Conservation (phyloP, 1,140 invertebrate species). For the Littorina saxatilis region DNA sequence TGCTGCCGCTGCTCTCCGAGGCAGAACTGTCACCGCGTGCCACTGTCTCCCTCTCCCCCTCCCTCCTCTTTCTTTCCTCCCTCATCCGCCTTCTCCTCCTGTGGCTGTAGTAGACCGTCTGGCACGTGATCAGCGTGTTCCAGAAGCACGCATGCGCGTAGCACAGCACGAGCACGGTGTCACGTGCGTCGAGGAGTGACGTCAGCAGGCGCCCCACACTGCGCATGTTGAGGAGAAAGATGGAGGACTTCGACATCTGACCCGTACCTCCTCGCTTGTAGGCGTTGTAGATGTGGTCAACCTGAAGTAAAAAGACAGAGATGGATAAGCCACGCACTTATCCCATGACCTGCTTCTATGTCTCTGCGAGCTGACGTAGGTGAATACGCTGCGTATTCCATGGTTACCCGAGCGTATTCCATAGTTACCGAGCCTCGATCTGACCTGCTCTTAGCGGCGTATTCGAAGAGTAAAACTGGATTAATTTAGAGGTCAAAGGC, state of each 20-base stretch:
- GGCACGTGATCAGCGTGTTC: constrained; percentile 24
- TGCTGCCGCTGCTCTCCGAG: not conserved
- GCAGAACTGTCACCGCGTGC: not conserved
- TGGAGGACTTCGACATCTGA: not conserved
- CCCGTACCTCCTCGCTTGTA: constrained; percentile 9
- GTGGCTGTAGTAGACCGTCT: constrained; percentile 19
- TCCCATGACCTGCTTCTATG: not conserved
- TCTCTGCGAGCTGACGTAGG: not conserved
- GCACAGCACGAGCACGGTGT: constrained; percentile 24
- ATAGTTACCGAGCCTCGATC: too few species aligned
- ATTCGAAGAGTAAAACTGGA: too few species aligned
- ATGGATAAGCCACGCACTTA: too few species aligned
- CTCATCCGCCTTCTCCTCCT: not conserved
- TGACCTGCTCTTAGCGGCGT: too few species aligned
- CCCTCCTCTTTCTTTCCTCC: constrained; percentile 11
- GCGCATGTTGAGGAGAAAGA: constrained; percentile 21
- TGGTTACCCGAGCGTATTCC: too few species aligned
- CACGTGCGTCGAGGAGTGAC: constrained; percentile 22
- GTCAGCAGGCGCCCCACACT: constrained; percentile 24
- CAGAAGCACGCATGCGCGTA: constrained; percentile 29
- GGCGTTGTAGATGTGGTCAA: not conserved
- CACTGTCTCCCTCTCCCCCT: not conserved
- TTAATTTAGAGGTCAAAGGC: too few species aligned
- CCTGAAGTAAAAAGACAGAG: not conserved
- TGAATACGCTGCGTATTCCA: not conserved